A percentile compares a stretch with the other conserved stretches of the same genome.
Evolutionary conservation across 2,888 invertebrate species (phyloP).

Genomic region (Melinaea marsaeus): DNA sequence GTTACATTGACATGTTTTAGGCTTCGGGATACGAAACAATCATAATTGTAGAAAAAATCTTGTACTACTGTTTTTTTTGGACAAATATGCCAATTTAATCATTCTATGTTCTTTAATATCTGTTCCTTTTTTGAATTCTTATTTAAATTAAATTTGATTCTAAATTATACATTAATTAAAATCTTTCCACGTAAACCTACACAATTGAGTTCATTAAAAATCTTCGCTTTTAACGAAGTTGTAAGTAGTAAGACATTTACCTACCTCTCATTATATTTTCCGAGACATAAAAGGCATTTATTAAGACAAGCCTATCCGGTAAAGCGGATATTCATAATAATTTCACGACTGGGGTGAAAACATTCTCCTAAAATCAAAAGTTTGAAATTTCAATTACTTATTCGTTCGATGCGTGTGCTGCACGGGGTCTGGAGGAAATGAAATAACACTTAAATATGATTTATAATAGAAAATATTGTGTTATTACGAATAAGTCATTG

Average conservation of each 20-base stretch:
- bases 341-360: conserved; percentile 65
- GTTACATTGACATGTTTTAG: no score
- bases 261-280: conserved; percentile 21
- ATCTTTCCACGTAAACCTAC: background rate
- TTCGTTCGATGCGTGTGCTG: conserved; percentile 74
- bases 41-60: no score
- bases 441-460: conserved; percentile 76
- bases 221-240: conserved; percentile 1
- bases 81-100: no score
- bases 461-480: conserved; percentile 71
- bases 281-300: conserved; percentile 23
- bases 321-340: conserved; percentile 71
- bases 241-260: conserved; percentile 14
- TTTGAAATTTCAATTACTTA: conserved; percentile 77
- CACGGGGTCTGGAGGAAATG: conserved; percentile 70
- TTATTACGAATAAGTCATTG: conserved; percentile 71
- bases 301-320: conserved; percentile 36
- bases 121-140: no score
- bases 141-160: background rate
- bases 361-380: conserved; percentile 73
- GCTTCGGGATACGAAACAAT: no score
- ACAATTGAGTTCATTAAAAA: background rate
- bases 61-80: no score
- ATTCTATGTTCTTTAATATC: no score
- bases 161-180: background rate